These are phyloP conservation scores for Syngnathus acus DNA, from an alignment of 2,797 vertebrate species.

Conservation along the genomic window DNA sequence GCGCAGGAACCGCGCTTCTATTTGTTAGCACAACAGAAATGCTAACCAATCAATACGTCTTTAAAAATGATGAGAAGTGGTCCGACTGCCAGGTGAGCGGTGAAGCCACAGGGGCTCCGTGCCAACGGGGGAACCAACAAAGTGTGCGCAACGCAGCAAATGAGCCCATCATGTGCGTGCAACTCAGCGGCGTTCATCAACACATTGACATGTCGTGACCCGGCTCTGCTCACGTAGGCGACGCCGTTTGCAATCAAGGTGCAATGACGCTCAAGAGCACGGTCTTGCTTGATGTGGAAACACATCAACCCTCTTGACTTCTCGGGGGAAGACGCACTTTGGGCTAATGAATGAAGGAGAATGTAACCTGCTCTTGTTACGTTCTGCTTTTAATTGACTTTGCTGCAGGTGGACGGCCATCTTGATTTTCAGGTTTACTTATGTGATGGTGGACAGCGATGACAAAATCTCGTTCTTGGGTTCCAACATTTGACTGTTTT, in stretches of 20 bases:
- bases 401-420: too few species aligned
- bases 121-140: neutral
- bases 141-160: neutral
- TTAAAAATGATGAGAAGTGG: too few species aligned
- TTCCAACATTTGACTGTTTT: too few species aligned
- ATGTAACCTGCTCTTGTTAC: too few species aligned
- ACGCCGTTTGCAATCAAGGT: neutral
- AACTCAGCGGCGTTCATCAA: neutral
- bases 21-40: too few species aligned
- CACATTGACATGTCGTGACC: neutral
- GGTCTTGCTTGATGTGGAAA: neutral
- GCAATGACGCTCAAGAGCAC: neutral
- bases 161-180: neutral
- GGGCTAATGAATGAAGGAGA: neutral
- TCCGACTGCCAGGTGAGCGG: too few species aligned
- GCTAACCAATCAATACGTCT: too few species aligned
- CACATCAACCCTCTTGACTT: neutral
- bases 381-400: too few species aligned
- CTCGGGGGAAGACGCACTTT: too few species aligned
- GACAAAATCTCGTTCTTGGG: too few species aligned
- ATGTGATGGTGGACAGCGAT: neutral
- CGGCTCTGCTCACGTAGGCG: neutral
- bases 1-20: too few species aligned
- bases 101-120: neutral
- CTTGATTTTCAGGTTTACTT: neutral